These are phyloP conservation scores for Donacobius atricapilla DNA, from an alignment of 2,113 vertebrate species.

Conservation along the genomic window DNA sequence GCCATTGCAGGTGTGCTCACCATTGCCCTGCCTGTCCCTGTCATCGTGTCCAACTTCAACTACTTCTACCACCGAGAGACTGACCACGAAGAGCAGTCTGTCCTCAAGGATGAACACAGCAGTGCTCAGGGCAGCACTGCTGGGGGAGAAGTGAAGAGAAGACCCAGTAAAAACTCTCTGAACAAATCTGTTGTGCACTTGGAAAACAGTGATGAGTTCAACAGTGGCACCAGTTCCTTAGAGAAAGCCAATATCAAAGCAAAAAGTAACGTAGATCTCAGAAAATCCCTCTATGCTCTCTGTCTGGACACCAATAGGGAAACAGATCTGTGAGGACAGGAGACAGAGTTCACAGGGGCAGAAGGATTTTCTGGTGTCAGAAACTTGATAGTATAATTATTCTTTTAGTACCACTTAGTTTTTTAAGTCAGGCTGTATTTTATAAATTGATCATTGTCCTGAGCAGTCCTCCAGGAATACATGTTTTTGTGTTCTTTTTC, in stretches of 20 bases:
- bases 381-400: not conserved
- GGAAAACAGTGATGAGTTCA: slow-evolving; percentile 75
- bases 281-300: slow-evolving; percentile 89
- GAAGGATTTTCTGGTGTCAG: not conserved
- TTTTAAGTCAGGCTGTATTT: slow-evolving; percentile 46
- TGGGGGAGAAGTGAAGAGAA: slow-evolving; percentile 71
- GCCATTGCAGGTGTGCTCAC: slow-evolving; percentile 95
- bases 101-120: slow-evolving; percentile 83
- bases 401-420: slow-evolving; percentile 46
- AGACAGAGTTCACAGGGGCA: not conserved
- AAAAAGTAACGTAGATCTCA: slow-evolving; percentile 87
- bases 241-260: slow-evolving; percentile 88
- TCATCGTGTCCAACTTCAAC: slow-evolving; percentile 98
- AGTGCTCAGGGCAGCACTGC: slow-evolving; percentile 59
- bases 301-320: slow-evolving; percentile 88
- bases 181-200: slow-evolving; percentile 76
- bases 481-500: slow-evolving; percentile 58
- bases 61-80: slow-evolving; percentile 98
- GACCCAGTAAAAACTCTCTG: slow-evolving; percentile 75
- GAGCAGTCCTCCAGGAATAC: slow-evolving; percentile 22
- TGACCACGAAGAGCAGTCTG: slow-evolving; percentile 84
- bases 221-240: slow-evolving; percentile 59
- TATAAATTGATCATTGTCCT: slow-evolving; percentile 30
- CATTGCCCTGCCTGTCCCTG: slow-evolving; percentile 93
- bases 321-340: slow-evolving; percentile 82